Evolutionary conservation across 2,797 vertebrate species (phyloP).

Genomic region (Thamnophis elegans): DNA sequence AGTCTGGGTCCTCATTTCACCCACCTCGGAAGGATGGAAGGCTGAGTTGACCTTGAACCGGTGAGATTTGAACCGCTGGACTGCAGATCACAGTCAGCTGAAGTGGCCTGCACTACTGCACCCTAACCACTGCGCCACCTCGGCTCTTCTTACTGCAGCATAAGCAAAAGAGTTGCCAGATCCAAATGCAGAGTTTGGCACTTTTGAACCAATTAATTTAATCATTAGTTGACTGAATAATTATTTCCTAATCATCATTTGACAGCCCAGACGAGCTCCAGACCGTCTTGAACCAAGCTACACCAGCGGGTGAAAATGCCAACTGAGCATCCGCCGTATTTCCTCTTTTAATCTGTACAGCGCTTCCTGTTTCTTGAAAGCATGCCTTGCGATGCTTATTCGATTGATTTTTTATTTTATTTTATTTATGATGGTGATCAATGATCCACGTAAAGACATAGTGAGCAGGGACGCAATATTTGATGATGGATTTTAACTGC

Average conservation of each 20-base stretch:
- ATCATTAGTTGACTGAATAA: neutral
- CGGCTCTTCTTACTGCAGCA: neutral
- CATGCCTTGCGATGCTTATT: neutral
- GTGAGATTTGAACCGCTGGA: too few species aligned
- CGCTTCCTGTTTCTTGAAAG: neutral
- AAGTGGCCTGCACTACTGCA: too few species aligned
- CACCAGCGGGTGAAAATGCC: neutral
- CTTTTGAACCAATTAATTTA: neutral
- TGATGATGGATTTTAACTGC: neutral
- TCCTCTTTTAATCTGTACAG: neutral
- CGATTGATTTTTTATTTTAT: neutral
- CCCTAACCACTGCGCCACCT: too few species aligned
- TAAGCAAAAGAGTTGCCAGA: neutral
- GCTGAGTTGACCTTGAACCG: too few species aligned
- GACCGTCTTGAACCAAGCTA: neutral
- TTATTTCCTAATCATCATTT: neutral
- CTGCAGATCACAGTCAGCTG: too few species aligned
- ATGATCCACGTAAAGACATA: neutral
- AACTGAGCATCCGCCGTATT: neutral
- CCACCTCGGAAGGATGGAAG: too few species aligned
- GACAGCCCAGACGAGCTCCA: neutral
- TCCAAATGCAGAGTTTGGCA: neutral
- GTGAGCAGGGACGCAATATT: neutral
- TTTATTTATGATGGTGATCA: neutral
- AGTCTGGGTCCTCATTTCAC: too few species aligned